Conservation (phyloP, 1,140 invertebrate genomes). For the Tetranychus urticae region DNA sequence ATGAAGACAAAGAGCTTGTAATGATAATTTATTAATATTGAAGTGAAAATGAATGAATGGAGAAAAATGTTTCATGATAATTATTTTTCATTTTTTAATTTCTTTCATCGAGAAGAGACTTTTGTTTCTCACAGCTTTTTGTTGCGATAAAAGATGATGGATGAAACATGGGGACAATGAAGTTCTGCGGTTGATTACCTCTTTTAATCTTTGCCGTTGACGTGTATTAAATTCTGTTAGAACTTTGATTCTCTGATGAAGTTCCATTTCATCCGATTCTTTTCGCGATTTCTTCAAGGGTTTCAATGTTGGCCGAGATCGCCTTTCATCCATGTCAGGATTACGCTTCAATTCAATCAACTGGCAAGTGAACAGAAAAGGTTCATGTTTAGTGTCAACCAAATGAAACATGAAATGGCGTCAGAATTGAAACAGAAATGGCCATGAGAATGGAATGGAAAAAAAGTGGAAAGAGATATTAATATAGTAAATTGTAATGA, state of each 20-base stretch:
- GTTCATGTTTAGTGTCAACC: neutral
- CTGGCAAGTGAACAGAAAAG: constrained; percentile 22
- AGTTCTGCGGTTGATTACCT: constrained; percentile 11
- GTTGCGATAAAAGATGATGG: neutral
- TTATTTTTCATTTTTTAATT: neutral
- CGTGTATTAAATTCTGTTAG: constrained; percentile 23
- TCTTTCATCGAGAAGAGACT: neutral
- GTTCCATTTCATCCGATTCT: constrained; percentile 16
- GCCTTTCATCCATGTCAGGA: constrained; percentile 53
- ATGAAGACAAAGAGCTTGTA: too few relatives aligned
- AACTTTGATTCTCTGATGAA: constrained; percentile 20
- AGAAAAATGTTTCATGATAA: too few relatives aligned
- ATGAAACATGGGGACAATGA: neutral
- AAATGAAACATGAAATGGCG: too few relatives aligned
- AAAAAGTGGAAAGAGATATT: too few relatives aligned
- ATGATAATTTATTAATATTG: too few relatives aligned
- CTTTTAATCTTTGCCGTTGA: constrained; percentile 19
- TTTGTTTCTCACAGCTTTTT: neutral
- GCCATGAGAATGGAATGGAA: too few relatives aligned
- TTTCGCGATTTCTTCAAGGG: constrained; percentile 19
- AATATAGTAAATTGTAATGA: too few relatives aligned
- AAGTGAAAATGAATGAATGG: too few relatives aligned
- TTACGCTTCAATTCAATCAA: constrained; percentile 65
- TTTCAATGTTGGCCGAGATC: constrained; percentile 29
- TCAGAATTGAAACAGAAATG: too few relatives aligned